Evolutionary conservation across 2,888 invertebrate genomes (phyloP).

Genomic region (Eilema caniola): DNA sequence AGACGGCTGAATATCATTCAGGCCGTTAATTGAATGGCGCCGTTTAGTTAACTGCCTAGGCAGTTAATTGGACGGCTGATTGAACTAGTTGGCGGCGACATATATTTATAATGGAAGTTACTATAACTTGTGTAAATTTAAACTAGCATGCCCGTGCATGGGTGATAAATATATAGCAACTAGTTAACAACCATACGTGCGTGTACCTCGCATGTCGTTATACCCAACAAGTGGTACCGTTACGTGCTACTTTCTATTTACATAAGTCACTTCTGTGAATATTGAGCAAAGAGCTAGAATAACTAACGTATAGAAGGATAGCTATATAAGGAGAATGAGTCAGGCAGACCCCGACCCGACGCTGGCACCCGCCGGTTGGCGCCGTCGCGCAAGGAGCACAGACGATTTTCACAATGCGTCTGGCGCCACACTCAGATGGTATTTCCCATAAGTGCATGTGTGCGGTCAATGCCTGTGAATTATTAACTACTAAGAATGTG

Average conservation of each 20-base stretch:
- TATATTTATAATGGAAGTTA: neutral
- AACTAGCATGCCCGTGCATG: conserved; percentile 21
- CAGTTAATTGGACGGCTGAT: too few relatives aligned
- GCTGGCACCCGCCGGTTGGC: conserved; percentile 41
- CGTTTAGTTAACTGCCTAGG: too few relatives aligned
- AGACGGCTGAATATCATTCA: too few relatives aligned
- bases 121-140: neutral
- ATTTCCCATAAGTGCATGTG: conserved; percentile 48
- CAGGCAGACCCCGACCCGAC: conserved; percentile 41
- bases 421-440: conserved; percentile 53
- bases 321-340: conserved; percentile 46
- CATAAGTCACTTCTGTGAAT: conserved; percentile 31
- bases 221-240: conserved; percentile 36
- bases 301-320: conserved; percentile 21
- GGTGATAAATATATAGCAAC: conserved; percentile 32
- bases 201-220: conserved; percentile 45
- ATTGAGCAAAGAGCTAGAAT: conserved; percentile 29
- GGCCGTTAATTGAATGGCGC: too few relatives aligned
- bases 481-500: conserved; percentile 1
- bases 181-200: conserved; percentile 42
- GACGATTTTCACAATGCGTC: conserved; percentile 47
- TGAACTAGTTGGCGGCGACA: too few relatives aligned
- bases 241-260: conserved; percentile 56
- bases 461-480: conserved; percentile 34
- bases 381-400: conserved; percentile 47